Conservation (phyloP, 2,113 vertebrate species). For the Sylvietta virens region DNA sequence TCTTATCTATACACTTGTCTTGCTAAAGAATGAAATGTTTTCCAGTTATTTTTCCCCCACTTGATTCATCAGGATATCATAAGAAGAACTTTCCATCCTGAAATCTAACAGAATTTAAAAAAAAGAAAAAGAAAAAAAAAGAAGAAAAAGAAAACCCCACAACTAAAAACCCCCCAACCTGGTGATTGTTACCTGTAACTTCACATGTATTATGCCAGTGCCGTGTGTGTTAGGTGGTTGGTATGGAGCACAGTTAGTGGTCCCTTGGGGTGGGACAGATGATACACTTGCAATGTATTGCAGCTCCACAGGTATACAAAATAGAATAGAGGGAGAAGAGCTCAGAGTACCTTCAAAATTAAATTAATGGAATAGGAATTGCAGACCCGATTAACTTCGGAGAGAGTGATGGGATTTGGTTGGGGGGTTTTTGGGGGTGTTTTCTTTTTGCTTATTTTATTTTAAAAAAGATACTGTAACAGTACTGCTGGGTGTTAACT, state of each 20-base stretch:
- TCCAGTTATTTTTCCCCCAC: accelerated
- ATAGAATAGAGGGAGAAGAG: neutral
- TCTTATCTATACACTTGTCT: neutral
- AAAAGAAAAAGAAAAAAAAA: neutral
- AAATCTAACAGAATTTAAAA: neutral
- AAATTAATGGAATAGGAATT: neutral
- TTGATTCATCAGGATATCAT: neutral
- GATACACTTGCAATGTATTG: neutral
- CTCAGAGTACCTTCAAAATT: neutral
- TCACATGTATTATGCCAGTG: neutral
- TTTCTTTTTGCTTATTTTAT: neutral
- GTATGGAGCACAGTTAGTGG: neutral
- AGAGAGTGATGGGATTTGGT: neutral
- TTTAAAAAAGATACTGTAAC: neutral
- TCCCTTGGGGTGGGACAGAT: neutral
- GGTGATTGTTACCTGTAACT: neutral
- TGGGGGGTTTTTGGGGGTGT: accelerated
- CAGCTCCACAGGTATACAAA: neutral
- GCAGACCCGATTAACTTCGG: neutral
- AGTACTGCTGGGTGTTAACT: neutral
- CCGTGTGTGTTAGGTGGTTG: neutral
- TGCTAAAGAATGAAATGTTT: neutral
- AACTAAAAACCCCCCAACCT: neutral
- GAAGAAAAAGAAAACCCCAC: neutral
- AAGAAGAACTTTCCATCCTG: neutral